These are phyloP conservation scores for Serinus canaria DNA, from an alignment of 2,113 vertebrate species.

Conservation along the genomic window DNA sequence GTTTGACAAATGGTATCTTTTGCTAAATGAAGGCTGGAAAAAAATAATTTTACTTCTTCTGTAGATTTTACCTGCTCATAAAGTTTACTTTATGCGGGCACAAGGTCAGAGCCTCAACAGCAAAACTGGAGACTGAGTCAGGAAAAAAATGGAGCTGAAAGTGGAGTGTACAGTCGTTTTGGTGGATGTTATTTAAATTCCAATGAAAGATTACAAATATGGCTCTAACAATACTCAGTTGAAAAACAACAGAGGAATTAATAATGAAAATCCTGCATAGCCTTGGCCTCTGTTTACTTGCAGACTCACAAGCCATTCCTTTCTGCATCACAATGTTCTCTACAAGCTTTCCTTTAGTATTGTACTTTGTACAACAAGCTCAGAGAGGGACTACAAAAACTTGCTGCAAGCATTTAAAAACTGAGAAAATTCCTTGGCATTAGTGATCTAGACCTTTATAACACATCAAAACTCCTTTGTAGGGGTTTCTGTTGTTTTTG, in stretches of 20 bases:
- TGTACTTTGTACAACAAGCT: rapidly evolving
- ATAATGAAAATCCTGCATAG: neutral
- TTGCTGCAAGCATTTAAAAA: neutral
- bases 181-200: neutral
- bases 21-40: neutral
- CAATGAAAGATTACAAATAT: neutral
- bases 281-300: neutral
- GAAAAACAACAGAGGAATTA: neutral
- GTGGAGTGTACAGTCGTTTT: rapidly evolving
- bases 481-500: neutral
- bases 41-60: neutral
- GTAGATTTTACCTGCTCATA: neutral
- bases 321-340: neutral
- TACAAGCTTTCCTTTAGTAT: neutral
- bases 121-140: neutral
- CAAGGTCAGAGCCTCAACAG: neutral
- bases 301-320: neutral
- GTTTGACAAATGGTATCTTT: neutral
- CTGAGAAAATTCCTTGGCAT: neutral
- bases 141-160: neutral
- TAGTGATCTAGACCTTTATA: neutral
- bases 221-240: neutral
- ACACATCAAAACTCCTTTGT: neutral
- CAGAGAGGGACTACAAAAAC: neutral
- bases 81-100: neutral